These are phyloP conservation scores for Apis florea DNA, from an alignment of 1,140 invertebrate species.

Conservation along the genomic window DNA sequence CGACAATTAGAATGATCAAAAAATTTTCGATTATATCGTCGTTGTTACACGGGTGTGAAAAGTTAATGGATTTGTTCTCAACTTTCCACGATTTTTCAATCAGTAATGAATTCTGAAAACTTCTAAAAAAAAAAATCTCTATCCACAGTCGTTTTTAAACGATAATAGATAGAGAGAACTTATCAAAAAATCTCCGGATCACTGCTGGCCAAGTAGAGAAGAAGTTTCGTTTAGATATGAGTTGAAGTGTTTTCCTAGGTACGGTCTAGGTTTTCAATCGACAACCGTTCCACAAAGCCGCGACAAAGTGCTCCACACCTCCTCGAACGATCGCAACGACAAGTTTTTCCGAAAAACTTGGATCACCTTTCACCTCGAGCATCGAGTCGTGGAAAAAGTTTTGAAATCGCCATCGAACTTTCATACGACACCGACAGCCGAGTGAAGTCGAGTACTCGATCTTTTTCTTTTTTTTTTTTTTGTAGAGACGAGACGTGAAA, in stretches of 20 bases:
- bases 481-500: neutral
- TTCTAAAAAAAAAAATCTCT: no score
- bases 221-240: no score
- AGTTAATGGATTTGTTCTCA: no score
- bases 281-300: neutral
- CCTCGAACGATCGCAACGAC: neutral
- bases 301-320: neutral
- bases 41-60: no score
- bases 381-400: no score
- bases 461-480: neutral
- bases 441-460: conserved; percentile 15
- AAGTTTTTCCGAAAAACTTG: neutral
- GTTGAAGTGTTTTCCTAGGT: no score
- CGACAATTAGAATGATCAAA: no score
- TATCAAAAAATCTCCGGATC: neutral
- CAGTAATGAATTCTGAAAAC: neutral
- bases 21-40: no score
- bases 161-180: neutral
- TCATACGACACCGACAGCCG: no score
- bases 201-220: neutral
- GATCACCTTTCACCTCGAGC: neutral
- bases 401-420: no score
- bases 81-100: no score
- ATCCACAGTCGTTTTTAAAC: neutral
- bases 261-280: neutral